Evolutionary conservation across 1,140 invertebrate species (phyloP).

Genomic region (Leptinotarsa defecta): DNA sequence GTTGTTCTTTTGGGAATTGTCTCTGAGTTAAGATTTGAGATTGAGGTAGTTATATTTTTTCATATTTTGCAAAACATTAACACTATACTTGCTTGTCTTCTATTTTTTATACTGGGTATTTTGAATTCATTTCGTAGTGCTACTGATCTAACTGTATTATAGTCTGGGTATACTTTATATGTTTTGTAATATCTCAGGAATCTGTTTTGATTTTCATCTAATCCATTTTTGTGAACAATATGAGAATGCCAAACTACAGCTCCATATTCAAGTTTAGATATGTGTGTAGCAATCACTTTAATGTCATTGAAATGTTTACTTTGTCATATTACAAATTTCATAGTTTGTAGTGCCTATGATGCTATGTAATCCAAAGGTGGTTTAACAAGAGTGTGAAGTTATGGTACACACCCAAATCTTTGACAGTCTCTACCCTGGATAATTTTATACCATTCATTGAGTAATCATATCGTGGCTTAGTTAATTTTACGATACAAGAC

Average conservation of each 20-base stretch:
- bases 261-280: conserved; percentile 18
- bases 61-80: background rate
- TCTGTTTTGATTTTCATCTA: conserved; percentile 12
- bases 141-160: background rate
- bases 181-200: background rate
- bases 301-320: conserved; percentile 4
- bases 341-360: background rate
- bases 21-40: background rate
- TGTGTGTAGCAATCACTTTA: conserved; percentile 2
- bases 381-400: conserved; percentile 10
- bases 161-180: background rate
- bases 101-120: background rate
- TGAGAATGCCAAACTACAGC: conserved; percentile 17
- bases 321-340: conserved; percentile 1
- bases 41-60: background rate
- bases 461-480: background rate
- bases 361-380: conserved; percentile 10
- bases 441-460: background rate
- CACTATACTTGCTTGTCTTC: background rate
- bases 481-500: background rate
- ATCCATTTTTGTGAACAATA: background rate
- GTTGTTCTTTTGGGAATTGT: conserved; percentile 11
- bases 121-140: background rate
- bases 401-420: background rate
- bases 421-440: conserved; percentile 9